phyloP scores from a whole-genome alignment of 2,113 vertebrate genomes.

The Fregata magnificens region DNA sequence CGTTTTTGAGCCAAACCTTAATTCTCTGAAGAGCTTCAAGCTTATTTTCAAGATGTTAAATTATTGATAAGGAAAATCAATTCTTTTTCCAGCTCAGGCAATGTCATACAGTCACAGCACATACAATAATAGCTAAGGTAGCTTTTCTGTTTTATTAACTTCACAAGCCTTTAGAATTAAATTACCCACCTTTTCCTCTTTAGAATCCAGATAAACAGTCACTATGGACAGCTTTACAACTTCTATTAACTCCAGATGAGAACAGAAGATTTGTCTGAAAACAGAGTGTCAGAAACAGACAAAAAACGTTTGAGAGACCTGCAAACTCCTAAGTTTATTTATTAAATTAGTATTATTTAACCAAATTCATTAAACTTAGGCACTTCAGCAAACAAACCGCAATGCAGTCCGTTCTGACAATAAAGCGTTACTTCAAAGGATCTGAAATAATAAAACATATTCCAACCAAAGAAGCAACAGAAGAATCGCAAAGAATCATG shows the following conservation, averaged over 20 bases:
- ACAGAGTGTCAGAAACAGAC: not conserved
- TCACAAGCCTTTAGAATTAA: not conserved
- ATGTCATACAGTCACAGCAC: not conserved
- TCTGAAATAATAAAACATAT: not conserved
- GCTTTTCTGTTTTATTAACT: not conserved
- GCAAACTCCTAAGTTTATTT: not conserved
- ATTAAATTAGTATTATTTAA: not conserved
- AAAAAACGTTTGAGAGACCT: not conserved
- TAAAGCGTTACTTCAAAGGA: not conserved
- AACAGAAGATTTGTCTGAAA: not conserved
- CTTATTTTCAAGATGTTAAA: constrained; percentile 23
- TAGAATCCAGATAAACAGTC: not conserved
- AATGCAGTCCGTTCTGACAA: not conserved
- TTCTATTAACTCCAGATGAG: not conserved
- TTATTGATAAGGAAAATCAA: constrained; percentile 32
- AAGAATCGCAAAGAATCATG: not conserved
- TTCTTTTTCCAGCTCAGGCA: not conserved
- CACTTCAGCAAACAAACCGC: not conserved
- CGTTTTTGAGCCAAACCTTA: not conserved
- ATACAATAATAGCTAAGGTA: not conserved
- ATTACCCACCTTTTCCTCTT: not conserved
- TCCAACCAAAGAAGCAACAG: not conserved
- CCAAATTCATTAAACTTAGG: not conserved
- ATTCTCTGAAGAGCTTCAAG: constrained; percentile 8
- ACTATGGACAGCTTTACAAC: not conserved